phyloP scores from a whole-genome alignment of 1,140 invertebrate genomes.

The Scaptomyza pallida region DNA sequence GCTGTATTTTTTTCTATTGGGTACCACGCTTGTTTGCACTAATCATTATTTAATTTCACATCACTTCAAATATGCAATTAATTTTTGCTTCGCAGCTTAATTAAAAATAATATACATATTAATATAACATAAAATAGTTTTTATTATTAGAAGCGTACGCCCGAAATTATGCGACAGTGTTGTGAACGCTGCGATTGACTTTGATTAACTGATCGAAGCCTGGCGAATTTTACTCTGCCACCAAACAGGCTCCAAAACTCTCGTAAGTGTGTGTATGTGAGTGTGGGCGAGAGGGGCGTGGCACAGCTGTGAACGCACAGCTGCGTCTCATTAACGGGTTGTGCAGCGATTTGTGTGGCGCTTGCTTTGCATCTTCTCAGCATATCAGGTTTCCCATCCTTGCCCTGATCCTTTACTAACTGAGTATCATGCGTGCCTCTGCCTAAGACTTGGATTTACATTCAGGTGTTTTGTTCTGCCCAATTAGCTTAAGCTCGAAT shows the following conservation, averaged over 20 bases:
- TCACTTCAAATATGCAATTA: slow-evolving; percentile 75
- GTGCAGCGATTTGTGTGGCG: slow-evolving; percentile 49
- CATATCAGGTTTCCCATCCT: slow-evolving; percentile 50
- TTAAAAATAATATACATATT: slow-evolving; percentile 63
- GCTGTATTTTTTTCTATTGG: slow-evolving; percentile 43
- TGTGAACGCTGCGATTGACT: slow-evolving; percentile 60
- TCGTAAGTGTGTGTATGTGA: neutral
- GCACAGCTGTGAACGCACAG: slow-evolving; percentile 31
- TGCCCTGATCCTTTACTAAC: slow-evolving; percentile 9
- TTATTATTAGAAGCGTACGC: slow-evolving; percentile 36
- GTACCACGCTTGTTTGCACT: slow-evolving; percentile 60
- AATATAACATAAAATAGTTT: neutral
- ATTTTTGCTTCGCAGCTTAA: slow-evolving; percentile 57
- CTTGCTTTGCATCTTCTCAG: slow-evolving; percentile 68
- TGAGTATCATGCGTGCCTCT: slow-evolving; percentile 35
- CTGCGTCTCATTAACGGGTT: slow-evolving; percentile 45
- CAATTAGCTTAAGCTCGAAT: slow-evolving; percentile 61
- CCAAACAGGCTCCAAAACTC: neutral
- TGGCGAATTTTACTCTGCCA: slow-evolving; percentile 5
- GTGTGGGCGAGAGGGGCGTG: slow-evolving; percentile 10
- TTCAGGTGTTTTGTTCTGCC: slow-evolving; percentile 66
- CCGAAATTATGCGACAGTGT: slow-evolving; percentile 16
- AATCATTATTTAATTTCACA: slow-evolving; percentile 82
- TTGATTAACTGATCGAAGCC: slow-evolving; percentile 74
- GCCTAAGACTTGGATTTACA: slow-evolving; percentile 5